Conservation (phyloP, 2,888 invertebrate genomes). For the Acleris holmiana region DNA sequence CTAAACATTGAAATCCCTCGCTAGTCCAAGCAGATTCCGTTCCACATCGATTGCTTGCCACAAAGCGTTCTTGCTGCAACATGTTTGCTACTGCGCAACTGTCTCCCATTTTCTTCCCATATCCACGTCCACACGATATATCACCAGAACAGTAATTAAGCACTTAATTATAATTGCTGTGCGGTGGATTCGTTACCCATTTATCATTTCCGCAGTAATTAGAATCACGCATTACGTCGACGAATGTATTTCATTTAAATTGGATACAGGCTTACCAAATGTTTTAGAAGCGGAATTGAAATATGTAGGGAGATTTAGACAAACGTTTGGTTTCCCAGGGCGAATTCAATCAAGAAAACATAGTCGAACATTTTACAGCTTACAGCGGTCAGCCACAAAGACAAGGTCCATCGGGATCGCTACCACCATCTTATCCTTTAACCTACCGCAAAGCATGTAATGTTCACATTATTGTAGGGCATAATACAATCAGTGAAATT, state of each 20-base stretch:
- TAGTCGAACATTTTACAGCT: too few relatives aligned
- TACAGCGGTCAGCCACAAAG: too few relatives aligned
- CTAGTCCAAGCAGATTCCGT: background rate
- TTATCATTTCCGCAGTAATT: slow-evolving; percentile 17
- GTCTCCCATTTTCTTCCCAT: background rate
- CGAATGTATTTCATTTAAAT: background rate
- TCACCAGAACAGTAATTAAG: slow-evolving; percentile 5
- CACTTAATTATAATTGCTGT: slow-evolving; percentile 9
- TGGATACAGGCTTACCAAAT: background rate
- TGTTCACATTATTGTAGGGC: too few relatives aligned
- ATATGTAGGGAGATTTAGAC: background rate
- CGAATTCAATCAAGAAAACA: too few relatives aligned
- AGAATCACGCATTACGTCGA: slow-evolving; percentile 13
- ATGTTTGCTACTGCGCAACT: too few relatives aligned
- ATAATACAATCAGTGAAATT: too few relatives aligned
- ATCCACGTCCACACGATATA: slow-evolving; percentile 12
- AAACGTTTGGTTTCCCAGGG: too few relatives aligned
- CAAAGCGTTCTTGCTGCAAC: too few relatives aligned
- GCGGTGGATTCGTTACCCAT: slow-evolving; percentile 7
- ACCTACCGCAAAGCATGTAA: too few relatives aligned
- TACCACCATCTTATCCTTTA: too few relatives aligned
- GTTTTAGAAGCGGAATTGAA: background rate
- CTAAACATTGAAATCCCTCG: background rate
- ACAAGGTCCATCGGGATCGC: too few relatives aligned
- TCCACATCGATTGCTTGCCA: too few relatives aligned